Conservation (phyloP, 2,888 invertebrate species). For the Hirtodrosophila duncani region DNA sequence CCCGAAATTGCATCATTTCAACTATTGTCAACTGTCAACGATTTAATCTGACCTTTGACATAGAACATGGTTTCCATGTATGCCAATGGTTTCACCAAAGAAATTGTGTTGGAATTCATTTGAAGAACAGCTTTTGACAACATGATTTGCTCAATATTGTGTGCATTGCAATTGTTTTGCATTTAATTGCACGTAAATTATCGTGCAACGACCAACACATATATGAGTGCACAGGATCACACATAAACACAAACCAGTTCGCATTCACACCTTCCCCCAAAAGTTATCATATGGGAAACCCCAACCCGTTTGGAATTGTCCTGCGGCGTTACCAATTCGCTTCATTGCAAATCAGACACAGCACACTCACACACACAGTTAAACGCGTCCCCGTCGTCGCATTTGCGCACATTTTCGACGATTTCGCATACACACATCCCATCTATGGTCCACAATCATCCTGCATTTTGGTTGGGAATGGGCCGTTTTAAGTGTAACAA, state of each 20-base stretch:
- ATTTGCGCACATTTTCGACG: conserved; percentile 62
- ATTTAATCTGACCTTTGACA: too few relatives aligned
- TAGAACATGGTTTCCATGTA: too few relatives aligned
- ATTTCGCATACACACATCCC: not conserved
- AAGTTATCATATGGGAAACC: not conserved
- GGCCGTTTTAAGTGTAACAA: conserved; percentile 36
- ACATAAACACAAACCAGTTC: conserved; percentile 22
- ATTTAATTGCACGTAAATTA: conserved; percentile 66
- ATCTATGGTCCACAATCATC: not conserved
- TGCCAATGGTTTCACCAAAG: too few relatives aligned
- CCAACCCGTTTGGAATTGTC: not conserved
- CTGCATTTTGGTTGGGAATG: conserved; percentile 8
- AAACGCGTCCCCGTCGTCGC: conserved; percentile 38
- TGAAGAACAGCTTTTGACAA: too few relatives aligned
- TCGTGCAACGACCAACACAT: conserved; percentile 36
- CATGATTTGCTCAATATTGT: too few relatives aligned
- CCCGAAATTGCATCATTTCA: too few relatives aligned
- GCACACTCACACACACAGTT: not conserved
- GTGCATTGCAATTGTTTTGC: conserved; percentile 39
- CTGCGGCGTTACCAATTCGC: too few relatives aligned
- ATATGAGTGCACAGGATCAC: not conserved
- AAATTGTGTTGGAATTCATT: too few relatives aligned
- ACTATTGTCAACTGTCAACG: too few relatives aligned
- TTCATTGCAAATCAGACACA: conserved; percentile 38
- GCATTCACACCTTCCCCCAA: conserved; percentile 17